phyloP scores from a whole-genome alignment of 1,140 invertebrate genomes.

The Teleopsis dalmanni region DNA sequence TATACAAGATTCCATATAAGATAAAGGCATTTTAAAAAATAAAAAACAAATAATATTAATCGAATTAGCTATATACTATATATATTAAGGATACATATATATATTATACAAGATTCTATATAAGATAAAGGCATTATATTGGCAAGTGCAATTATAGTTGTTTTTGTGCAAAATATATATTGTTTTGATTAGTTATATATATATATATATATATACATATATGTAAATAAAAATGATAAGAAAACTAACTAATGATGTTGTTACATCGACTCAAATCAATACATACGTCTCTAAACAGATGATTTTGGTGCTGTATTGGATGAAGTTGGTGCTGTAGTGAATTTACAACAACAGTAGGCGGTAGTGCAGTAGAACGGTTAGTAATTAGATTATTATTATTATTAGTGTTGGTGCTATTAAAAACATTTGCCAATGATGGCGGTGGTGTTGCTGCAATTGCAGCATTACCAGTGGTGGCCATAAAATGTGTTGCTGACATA shows the following conservation, averaged over 20 bases:
- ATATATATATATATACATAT: no score
- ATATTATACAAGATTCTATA: no score
- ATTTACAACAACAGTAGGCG: conserved; percentile 23
- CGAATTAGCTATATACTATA: no score
- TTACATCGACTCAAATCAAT: conserved; percentile 15
- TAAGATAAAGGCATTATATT: no score
- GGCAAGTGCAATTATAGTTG: no score
- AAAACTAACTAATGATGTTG: background rate
- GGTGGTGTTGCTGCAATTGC: conserved; percentile 11
- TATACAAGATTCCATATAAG: no score
- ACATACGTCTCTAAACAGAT: conserved; percentile 46
- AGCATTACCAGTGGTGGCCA: background rate
- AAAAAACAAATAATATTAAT: no score
- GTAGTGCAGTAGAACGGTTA: conserved; percentile 16
- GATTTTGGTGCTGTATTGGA: conserved; percentile 45
- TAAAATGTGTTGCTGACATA: conserved; percentile 2
- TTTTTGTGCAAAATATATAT: no score
- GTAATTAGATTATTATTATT: conserved; percentile 12
- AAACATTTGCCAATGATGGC: conserved; percentile 8
- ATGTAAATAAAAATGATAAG: background rate
- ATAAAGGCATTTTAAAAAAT: no score
- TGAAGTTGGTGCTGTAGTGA: conserved; percentile 45
- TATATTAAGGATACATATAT: no score
- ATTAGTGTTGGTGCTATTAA: conserved; percentile 10
- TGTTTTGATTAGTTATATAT: no score